These are phyloP conservation scores for Burhinus bistriatus DNA, from an alignment of 2,113 vertebrate genomes.

Conservation along the genomic window DNA sequence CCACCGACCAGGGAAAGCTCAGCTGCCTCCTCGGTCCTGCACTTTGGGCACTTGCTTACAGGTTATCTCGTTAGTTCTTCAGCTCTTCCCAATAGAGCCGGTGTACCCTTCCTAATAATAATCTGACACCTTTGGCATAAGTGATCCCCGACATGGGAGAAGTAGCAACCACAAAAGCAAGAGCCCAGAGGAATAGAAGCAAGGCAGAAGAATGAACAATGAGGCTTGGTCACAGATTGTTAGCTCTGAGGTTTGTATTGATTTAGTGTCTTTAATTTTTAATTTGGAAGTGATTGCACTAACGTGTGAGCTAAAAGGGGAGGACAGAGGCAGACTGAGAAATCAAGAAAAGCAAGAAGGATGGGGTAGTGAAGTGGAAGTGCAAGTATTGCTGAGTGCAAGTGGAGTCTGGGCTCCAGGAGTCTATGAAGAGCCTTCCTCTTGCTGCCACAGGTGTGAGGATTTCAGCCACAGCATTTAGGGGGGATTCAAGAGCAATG, in stretches of 20 bases:
- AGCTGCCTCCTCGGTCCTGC: not conserved
- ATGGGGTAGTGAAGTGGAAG: not conserved
- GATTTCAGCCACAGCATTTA: not conserved
- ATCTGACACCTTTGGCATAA: not conserved
- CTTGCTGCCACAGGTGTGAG: not conserved
- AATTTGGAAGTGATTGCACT: not conserved
- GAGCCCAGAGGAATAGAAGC: not conserved
- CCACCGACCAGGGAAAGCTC: not conserved
- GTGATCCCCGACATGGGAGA: not conserved
- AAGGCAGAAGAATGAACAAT: not conserved
- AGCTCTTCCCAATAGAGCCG: not conserved
- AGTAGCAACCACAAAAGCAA: not conserved
- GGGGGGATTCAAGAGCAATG: not conserved
- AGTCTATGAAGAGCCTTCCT: not conserved
- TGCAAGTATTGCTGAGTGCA: not conserved
- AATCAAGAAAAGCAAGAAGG: not conserved
- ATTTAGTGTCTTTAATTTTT: constrained; percentile 33
- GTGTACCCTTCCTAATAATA: not conserved
- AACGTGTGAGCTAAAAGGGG: not conserved
- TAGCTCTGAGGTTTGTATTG: not conserved
- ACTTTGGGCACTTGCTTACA: not conserved
- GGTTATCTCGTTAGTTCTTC: not conserved
- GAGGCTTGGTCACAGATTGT: not conserved
- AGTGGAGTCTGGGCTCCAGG: not conserved
- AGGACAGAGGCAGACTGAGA: not conserved